Conservation (phyloP, 2,888 invertebrate genomes). For the Xanthia togata region DNA sequence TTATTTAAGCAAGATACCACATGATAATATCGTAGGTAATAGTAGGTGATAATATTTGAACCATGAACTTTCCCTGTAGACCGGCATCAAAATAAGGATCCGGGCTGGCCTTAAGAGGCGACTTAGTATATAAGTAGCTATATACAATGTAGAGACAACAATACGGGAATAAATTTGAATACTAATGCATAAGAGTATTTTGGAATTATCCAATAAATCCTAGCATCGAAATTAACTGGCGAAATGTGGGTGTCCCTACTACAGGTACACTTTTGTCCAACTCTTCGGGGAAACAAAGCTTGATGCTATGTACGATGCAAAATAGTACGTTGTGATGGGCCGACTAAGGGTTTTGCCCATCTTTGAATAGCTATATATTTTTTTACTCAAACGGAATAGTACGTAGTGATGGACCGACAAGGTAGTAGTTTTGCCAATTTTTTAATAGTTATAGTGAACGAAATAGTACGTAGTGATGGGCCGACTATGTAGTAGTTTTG, state of each 20-base stretch:
- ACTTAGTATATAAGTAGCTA: no score
- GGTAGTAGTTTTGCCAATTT: background rate
- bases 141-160: no score
- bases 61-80: background rate
- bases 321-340: background rate
- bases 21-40: background rate
- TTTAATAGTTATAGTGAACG: background rate
- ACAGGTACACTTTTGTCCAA: no score
- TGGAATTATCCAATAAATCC: no score
- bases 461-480: background rate
- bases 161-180: background rate
- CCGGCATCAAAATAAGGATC: background rate
- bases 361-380: background rate
- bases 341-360: background rate
- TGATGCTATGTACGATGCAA: no score
- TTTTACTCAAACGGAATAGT: no score
- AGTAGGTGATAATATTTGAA: background rate
- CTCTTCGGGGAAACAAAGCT: no score
- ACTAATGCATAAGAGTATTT: no score
- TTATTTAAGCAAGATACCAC: conserved; percentile 18
- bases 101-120: background rate
- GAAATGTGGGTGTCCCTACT: no score
- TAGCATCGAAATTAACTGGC: no score
- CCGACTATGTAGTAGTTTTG: no score
- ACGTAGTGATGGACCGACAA: background rate